Evolutionary conservation across 2,797 vertebrate species (phyloP), one percentile per base, ranked within the genome.

Genomic region (Rhynchotus rufescens): DNA sequence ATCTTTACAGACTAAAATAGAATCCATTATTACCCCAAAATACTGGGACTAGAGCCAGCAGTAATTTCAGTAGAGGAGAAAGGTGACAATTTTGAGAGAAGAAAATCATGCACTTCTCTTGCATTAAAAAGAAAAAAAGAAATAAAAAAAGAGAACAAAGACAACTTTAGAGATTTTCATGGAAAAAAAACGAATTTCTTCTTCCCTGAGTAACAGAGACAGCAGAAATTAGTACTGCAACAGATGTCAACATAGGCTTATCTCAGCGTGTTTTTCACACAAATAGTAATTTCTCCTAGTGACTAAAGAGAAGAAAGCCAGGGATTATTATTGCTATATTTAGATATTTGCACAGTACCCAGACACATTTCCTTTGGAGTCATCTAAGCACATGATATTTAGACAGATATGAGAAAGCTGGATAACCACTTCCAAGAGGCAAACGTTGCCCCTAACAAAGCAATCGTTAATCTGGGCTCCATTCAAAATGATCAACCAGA

Each of bases 1-100:
- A 90, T 93, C 84, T 92, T 76, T 82, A 85, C 80, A 90, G 92
- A 92, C 93, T 96, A 97, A 96, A 97, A 97, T 77, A 96, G 90
- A 85, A 85, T 65, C 92, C 81, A 97, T 93, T 97, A 95, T 97
- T 93, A 92, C 74, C 59, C 51, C 25, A 69, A 91, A 96, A 92
- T 94, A 89, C 95, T 90, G 86, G 81, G 84, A 96, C 3, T 80
- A 49, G 28, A 92, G 84, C 91, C 95, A 95, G 82, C 90, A 85
- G 88, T 78, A 95, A 92, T 66, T 92, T 80, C 69, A 89, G 52
- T 32, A 36, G 88, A 95, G 60, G 59, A 85, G 51, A 67, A 76
- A 91, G 84, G 14, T 89, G 86, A 86, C 52, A 84, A 66, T 77
- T 89, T 6, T 0, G 36, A 68, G 81, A 51, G 40, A 34, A 84